phyloP scores from a whole-genome alignment of 2,888 invertebrate genomes.

The Eledone cirrhosa region DNA sequence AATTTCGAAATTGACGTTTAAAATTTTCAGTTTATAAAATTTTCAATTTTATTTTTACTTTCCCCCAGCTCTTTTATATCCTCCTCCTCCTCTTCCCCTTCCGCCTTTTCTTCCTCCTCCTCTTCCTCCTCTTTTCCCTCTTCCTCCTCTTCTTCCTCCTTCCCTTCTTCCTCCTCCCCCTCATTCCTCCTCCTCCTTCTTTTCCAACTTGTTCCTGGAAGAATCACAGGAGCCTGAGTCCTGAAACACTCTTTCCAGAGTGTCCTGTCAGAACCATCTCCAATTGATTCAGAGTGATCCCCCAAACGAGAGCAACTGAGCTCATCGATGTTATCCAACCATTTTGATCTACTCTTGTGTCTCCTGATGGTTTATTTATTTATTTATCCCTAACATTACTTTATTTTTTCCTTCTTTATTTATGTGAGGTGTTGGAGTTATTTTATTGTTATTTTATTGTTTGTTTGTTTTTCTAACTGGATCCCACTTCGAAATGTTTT shows the following conservation, averaged over 20 bases:
- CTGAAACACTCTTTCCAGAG: no score
- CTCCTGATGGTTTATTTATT: background rate
- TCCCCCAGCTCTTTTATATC: background rate
- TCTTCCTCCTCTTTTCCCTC: background rate
- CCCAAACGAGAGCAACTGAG: no score
- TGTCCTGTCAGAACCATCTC: no score
- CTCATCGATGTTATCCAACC: no score
- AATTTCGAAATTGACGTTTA: no score
- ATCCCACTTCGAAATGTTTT: no score
- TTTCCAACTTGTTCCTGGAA: no score
- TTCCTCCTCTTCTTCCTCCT: background rate
- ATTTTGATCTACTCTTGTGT: background rate
- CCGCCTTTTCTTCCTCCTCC: background rate
- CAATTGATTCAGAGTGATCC: no score
- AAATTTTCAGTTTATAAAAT: no score
- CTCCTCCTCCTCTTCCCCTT: background rate
- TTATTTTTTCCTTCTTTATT: background rate
- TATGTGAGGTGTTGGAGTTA: background rate
- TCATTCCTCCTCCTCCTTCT: background rate
- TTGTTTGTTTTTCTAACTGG: no score
- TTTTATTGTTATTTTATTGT: no score
- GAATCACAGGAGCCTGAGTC: no score
- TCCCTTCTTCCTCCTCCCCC: background rate
- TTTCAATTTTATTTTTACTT: background rate
- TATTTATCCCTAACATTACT: background rate